Conservation (phyloP, 2,888 invertebrate genomes). For the Polymixis flavicincta region DNA sequence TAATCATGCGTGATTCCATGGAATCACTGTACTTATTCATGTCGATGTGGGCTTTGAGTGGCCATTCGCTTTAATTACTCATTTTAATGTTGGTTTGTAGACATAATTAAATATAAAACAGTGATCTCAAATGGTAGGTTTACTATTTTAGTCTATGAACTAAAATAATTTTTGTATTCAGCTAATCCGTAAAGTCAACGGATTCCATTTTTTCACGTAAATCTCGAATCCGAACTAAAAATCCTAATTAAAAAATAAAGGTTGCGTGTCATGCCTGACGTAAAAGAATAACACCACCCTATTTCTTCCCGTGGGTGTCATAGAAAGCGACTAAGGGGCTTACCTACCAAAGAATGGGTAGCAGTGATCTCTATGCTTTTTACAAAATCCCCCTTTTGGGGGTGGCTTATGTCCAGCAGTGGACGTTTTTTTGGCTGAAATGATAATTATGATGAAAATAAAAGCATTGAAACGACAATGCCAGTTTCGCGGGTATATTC, state of each 20-base stretch:
- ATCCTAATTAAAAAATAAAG: too few relatives aligned
- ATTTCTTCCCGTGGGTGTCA: too few relatives aligned
- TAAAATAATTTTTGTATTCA: not conserved
- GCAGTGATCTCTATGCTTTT: too few relatives aligned
- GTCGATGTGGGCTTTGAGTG: not conserved
- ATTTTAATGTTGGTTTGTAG: too few relatives aligned
- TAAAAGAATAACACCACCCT: too few relatives aligned
- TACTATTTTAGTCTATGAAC: not conserved
- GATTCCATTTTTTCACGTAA: not conserved
- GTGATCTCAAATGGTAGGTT: not conserved
- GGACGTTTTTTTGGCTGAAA: too few relatives aligned
- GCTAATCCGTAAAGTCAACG: not conserved
- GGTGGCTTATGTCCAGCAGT: too few relatives aligned
- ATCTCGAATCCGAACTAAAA: not conserved
- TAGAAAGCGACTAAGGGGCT: too few relatives aligned
- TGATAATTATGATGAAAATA: not conserved
- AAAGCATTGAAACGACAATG: not conserved
- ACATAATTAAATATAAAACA: not conserved
- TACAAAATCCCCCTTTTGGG: too few relatives aligned
- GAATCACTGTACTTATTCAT: not conserved
- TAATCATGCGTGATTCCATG: not conserved
- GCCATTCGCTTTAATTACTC: not conserved
- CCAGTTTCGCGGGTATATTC: not conserved
- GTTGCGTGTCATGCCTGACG: too few relatives aligned
- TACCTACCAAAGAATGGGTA: too few relatives aligned